A percentile compares a stretch with the other conserved stretches of the same genome.
phyloP scores from a whole-genome alignment of 2,888 invertebrate species.

The Chironomus tentans region DNA sequence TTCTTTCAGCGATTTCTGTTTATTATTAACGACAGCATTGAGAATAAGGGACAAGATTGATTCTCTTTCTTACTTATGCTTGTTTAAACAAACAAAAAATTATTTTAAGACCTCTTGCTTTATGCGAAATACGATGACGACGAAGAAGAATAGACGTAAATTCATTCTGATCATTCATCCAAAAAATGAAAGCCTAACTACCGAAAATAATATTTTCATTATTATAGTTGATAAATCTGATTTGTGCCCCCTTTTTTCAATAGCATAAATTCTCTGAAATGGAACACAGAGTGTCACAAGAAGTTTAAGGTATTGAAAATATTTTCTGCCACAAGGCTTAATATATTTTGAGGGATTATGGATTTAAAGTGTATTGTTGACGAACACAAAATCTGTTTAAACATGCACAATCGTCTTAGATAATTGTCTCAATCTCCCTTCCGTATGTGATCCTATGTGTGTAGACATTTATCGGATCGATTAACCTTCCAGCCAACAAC shows the following conservation, averaged over 20 bases:
- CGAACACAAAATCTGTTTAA: constrained; percentile 23
- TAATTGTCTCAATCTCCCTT: constrained; percentile 22
- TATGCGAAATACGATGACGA: background rate
- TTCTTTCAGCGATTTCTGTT: background rate
- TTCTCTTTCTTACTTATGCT: background rate
- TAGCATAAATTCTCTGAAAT: background rate
- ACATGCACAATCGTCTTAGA: constrained; percentile 26
- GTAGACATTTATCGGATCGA: background rate
- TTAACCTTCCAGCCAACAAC: background rate
- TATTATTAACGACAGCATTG: background rate
- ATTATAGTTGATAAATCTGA: background rate
- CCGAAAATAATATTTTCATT: constrained; percentile 12
- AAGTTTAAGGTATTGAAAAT: background rate
- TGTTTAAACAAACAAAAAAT: too few species aligned
- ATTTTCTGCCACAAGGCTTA: constrained; percentile 5
- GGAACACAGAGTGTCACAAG: constrained; percentile 10
- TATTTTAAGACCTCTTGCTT: background rate
- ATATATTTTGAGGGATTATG: constrained; percentile 18
- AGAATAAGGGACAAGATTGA: too few species aligned
- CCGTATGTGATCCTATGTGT: background rate
- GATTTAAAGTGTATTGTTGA: constrained; percentile 17
- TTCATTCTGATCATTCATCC: constrained; percentile 1
- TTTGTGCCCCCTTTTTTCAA: background rate
- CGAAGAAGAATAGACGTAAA: background rate
- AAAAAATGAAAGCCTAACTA: constrained; percentile 22